These are phyloP conservation scores for Crossocerus cetratus DNA, from an alignment of 2,888 invertebrate species.

Conservation along the genomic window DNA sequence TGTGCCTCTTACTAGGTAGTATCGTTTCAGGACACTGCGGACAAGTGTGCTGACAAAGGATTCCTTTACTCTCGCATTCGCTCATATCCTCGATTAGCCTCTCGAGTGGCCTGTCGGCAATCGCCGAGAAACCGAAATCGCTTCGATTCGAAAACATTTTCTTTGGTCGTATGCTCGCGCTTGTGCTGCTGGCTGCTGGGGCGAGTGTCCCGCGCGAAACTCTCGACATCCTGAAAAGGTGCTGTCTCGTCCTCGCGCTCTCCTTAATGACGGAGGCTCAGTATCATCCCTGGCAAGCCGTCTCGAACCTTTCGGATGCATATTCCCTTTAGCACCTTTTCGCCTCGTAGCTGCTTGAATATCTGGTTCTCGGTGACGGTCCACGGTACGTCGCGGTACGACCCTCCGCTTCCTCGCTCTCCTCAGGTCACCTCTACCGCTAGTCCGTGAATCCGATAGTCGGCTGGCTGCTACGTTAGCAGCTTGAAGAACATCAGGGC, in stretches of 20 bases:
- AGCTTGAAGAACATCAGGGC: conserved; percentile 97
- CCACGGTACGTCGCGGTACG: conserved; percentile 42
- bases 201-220: conserved; percentile 14
- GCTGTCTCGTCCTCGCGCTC: neutral
- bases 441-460: conserved; percentile 67
- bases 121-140: conserved; percentile 3
- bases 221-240: conserved; percentile 11
- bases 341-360: conserved; percentile 34
- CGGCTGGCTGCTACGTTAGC: conserved; percentile 90
- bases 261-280: conserved; percentile 25
- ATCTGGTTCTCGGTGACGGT: conserved; percentile 48
- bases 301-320: conserved; percentile 56
- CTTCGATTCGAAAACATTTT: conserved; percentile 16
- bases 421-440: conserved; percentile 73
- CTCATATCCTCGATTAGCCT: neutral
- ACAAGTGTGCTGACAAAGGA: neutral
- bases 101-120: neutral
- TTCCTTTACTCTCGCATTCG: neutral
- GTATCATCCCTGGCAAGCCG: conserved; percentile 59
- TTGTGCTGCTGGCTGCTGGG: neutral
- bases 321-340: conserved; percentile 23
- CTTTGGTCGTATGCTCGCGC: neutral
- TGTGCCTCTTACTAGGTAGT: no score
- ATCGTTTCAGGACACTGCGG: neutral
- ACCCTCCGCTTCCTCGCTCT: no score